Evolutionary conservation across 1,140 invertebrate species (phyloP).

Genomic region (Phthorimaea operculella): DNA sequence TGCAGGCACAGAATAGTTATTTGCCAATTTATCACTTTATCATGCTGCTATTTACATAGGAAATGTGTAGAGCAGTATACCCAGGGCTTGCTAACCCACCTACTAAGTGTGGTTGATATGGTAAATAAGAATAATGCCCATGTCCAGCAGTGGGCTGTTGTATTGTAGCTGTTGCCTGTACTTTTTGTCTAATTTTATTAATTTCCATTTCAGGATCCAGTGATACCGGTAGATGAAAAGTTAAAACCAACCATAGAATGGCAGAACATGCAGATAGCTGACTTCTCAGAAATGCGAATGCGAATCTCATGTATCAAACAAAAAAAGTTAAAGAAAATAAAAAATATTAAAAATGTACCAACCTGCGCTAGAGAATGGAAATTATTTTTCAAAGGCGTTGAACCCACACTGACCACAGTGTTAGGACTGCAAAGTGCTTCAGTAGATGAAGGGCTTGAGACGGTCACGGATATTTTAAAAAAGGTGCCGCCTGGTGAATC

Average conservation of each 20-base stretch:
- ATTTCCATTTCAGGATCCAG: conserved; percentile 26
- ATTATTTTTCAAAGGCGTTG: conserved; percentile 35
- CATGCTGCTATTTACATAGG: no score
- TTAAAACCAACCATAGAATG: conserved; percentile 58
- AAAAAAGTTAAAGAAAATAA: conserved; percentile 22
- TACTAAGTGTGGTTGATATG: no score
- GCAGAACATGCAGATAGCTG: conserved; percentile 59
- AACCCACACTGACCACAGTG: conserved; percentile 44
- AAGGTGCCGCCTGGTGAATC: conserved; percentile 34
- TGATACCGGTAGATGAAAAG: conserved; percentile 16
- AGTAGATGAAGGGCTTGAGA: conserved; percentile 40
- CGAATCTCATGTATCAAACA: conserved; percentile 33
- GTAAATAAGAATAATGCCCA: no score
- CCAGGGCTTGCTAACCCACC: no score
- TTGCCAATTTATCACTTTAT: no score
- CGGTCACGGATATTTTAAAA: conserved; percentile 34
- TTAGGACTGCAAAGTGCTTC: conserved; percentile 31
- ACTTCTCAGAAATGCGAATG: conserved; percentile 50
- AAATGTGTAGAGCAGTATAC: no score
- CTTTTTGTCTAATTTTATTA: conserved; percentile 8
- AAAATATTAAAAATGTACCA: conserved; percentile 8
- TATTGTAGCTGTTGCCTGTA: no score
- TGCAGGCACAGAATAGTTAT: no score
- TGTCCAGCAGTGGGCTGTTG: no score
- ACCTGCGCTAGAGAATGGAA: conserved; percentile 34